A percentile compares a stretch with the other conserved stretches of the same genome.
Conservation (phyloP, 2,888 invertebrate genomes). For the Cantharis flavilabris region DNA sequence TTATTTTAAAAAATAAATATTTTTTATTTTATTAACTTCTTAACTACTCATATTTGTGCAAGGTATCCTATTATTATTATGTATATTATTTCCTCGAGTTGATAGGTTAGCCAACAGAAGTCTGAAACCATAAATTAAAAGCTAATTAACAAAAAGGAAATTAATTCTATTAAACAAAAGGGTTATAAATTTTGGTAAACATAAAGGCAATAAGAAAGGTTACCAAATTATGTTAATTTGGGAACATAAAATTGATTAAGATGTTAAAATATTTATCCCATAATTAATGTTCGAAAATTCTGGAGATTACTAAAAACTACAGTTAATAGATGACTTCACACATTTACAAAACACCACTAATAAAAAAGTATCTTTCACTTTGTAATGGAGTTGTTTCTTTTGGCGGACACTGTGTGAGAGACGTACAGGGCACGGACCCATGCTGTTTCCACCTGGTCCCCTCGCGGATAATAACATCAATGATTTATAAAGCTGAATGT, state of each 20-base stretch:
- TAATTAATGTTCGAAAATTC: slow-evolving; percentile 1
- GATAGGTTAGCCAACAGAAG: slow-evolving; percentile 18
- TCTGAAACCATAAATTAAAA: slow-evolving; percentile 29
- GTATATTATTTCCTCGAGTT: not conserved
- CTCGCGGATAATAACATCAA: slow-evolving; percentile 48
- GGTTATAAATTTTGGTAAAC: not conserved
- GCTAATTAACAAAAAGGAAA: slow-evolving; percentile 25
- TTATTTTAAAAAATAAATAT: not conserved
- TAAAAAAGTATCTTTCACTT: slow-evolving; percentile 34
- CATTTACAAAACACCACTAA: slow-evolving; percentile 28
- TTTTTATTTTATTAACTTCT: not conserved
- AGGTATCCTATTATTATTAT: not conserved
- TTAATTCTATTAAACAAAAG: not conserved
- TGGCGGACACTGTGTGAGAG: slow-evolving; percentile 22
- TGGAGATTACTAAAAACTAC: slow-evolving; percentile 4
- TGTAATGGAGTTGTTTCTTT: slow-evolving; percentile 35
- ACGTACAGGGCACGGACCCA: slow-evolving; percentile 31
- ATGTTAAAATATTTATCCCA: not conserved
- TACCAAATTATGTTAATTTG: not conserved
- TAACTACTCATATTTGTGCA: not conserved
- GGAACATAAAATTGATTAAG: not conserved
- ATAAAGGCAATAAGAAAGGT: not conserved
- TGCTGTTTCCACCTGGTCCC: slow-evolving; percentile 47
- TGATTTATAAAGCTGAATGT: slow-evolving; percentile 51
- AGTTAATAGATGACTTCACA: slow-evolving; percentile 29